Conservation (phyloP, 2,113 vertebrate species). For the Henicopernis longicauda region DNA sequence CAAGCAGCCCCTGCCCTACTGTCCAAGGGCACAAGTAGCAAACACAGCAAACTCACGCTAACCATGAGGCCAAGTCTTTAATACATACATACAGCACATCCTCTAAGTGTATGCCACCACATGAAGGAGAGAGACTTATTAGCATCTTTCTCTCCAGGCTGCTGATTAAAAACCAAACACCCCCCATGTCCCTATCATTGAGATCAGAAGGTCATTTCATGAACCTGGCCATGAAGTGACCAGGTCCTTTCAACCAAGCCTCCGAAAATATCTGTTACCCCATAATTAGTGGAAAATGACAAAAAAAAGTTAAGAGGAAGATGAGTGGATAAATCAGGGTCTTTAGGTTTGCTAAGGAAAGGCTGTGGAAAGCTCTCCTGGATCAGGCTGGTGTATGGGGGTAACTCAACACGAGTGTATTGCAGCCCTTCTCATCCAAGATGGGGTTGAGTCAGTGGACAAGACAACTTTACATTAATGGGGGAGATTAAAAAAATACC, state of each 20-base stretch:
- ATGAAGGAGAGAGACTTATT: neutral
- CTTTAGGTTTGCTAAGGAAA: neutral
- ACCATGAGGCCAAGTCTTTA: fast-evolving
- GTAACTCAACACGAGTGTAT: fast-evolving
- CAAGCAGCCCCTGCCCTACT: neutral
- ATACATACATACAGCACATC: neutral
- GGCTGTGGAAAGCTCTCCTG: neutral
- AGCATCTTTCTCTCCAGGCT: neutral
- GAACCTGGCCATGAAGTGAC: neutral
- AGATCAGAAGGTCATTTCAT: neutral
- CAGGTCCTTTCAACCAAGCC: neutral
- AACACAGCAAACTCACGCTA: neutral
- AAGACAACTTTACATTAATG: neutral
- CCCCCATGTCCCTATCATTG: fast-evolving
- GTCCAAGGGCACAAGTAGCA: no score
- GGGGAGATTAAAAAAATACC: neutral
- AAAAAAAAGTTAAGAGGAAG: neutral
- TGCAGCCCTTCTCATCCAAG: neutral
- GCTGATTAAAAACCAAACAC: neutral
- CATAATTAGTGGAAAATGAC: neutral
- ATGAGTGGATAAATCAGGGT: neutral
- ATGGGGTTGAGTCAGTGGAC: fast-evolving
- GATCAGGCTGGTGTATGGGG: fast-evolving
- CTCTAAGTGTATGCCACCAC: no score
- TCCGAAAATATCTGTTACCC: neutral